A percentile compares a stretch with the other conserved stretches of the same genome.
Evolutionary conservation across 2,888 invertebrate species (phyloP).

Genomic region (Oxyteleia sp.): DNA sequence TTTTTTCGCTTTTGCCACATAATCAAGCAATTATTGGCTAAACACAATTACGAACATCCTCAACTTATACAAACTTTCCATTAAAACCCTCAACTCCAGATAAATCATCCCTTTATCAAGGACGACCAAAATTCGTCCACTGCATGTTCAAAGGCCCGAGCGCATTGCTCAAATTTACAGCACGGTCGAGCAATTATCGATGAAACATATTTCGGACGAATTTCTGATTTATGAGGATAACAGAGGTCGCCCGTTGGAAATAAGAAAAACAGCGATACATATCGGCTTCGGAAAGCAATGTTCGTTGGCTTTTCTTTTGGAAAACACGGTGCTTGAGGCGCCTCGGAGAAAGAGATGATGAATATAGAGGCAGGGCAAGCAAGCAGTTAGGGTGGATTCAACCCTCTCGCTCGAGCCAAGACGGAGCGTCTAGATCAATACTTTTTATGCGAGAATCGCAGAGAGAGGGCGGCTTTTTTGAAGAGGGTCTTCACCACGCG

Average conservation of each 20-base stretch:
- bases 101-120: no score
- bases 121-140: no score
- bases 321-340: slow-evolving; percentile 68
- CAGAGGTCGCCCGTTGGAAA: slow-evolving; percentile 10
- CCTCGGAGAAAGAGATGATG: slow-evolving; percentile 83
- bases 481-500: slow-evolving; percentile 83
- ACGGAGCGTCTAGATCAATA: slow-evolving; percentile 85
- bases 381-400: slow-evolving; percentile 86
- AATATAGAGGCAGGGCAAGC: slow-evolving; percentile 86
- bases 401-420: slow-evolving; percentile 84
- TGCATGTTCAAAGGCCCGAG: no score
- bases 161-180: no score
- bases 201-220: slow-evolving; percentile 11
- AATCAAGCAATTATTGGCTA: slow-evolving; percentile 44
- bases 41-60: slow-evolving; percentile 11
- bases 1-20: slow-evolving; percentile 1
- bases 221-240: slow-evolving; percentile 32
- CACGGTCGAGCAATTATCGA: slow-evolving; percentile 19
- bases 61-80: neutral
- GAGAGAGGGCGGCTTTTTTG: slow-evolving; percentile 67
- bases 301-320: slow-evolving; percentile 51
- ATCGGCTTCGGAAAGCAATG: no score
- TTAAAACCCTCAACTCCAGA: no score
- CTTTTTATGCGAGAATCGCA: slow-evolving; percentile 86
- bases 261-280: no score